phyloP scores from a whole-genome alignment of 2,113 vertebrate species.

The Erythrolamprus reginae region DNA sequence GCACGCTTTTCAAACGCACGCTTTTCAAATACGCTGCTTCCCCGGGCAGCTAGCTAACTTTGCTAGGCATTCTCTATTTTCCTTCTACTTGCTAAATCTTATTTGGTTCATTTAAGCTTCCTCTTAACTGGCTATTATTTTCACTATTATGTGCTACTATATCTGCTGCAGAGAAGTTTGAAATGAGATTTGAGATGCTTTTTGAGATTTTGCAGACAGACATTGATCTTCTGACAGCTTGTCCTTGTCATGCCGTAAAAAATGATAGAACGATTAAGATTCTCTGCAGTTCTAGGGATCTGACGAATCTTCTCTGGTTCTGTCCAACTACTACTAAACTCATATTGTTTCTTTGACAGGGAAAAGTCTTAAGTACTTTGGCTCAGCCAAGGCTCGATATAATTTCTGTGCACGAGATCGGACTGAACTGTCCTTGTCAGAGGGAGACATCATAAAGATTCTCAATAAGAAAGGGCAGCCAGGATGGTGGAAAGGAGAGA shows the following conservation, averaged over 20 bases:
- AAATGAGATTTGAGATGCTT: not conserved
- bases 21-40: too few relatives aligned
- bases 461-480: slow-evolving; percentile 85
- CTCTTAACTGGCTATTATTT: not conserved
- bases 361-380: slow-evolving; percentile 69
- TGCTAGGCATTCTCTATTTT: not conserved
- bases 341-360: slow-evolving; percentile 48
- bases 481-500: slow-evolving; percentile 93
- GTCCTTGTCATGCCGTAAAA: not conserved
- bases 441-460: slow-evolving; percentile 89
- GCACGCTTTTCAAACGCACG: too few relatives aligned
- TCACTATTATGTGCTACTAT: not conserved
- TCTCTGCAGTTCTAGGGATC: not conserved
- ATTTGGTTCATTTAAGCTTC: not conserved
- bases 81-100: not conserved
- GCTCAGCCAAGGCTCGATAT: slow-evolving; percentile 83
- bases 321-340: not conserved
- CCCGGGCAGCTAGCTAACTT: too few relatives aligned
- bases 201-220: not conserved
- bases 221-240: not conserved
- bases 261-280: not conserved
- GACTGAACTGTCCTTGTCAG: slow-evolving; percentile 80
- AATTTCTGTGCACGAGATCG: slow-evolving; percentile 89
- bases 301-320: too few relatives aligned
- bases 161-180: not conserved